Evolutionary conservation across 1,140 invertebrate species (phyloP).

Genomic region (Pachypeltis micranthus): DNA sequence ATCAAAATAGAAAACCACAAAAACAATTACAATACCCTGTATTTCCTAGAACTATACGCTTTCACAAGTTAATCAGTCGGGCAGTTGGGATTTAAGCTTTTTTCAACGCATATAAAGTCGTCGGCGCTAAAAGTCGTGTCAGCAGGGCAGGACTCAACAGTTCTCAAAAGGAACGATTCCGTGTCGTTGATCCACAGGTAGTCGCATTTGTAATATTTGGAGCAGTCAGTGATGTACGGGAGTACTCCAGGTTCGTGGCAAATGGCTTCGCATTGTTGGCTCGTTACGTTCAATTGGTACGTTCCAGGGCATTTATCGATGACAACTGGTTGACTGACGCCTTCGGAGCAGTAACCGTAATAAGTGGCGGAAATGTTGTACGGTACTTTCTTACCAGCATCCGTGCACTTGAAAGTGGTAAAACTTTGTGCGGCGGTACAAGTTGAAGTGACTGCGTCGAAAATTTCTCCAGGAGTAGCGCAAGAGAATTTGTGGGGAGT

Average conservation of each 20-base stretch:
- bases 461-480: background rate
- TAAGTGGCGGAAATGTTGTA: background rate
- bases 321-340: background rate
- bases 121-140: background rate
- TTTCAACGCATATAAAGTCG: constrained; percentile 4
- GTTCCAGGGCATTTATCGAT: constrained; percentile 11
- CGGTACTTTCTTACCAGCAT: background rate
- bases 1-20: too few species aligned
- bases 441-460: background rate
- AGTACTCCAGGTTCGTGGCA: constrained; percentile 6
- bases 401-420: background rate
- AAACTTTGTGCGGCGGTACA: background rate
- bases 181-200: background rate
- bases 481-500: background rate
- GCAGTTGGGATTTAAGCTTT: background rate
- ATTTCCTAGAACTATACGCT: too few species aligned
- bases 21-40: too few species aligned
- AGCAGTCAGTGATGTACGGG: constrained; percentile 8
- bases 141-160: background rate
- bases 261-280: constrained; percentile 11
- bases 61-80: too few species aligned
- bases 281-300: constrained; percentile 10
- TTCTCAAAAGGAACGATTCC: background rate
- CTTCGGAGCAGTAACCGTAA: constrained; percentile 11
- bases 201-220: constrained; percentile 14